Base-by-base conservation (phyloP, 2,797 vertebrate genomes). In the Danio kyathit region DNA sequence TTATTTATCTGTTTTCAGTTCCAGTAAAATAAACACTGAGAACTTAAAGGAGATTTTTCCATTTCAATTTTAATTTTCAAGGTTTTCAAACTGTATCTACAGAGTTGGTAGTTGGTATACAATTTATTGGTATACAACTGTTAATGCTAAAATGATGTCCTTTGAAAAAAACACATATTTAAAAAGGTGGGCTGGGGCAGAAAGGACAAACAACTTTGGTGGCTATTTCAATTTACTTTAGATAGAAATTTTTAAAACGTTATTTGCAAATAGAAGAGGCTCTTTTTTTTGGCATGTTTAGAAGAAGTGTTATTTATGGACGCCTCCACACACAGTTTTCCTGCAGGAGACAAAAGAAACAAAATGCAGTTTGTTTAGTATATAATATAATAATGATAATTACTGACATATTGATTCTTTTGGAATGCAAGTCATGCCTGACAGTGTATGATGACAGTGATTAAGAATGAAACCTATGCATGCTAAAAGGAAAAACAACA, bases 301-400 rank as follows among this genome's bases (percentile, higher is more conserved):
- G 21, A 38, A 12, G 29, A n/a, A 4, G 4, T n/a, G 16, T 17
- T 17, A 44, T 40, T 7, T 57, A 49, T 63, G 44, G 73, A 40
- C 74, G 46, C 91, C 91, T 69, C 92, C 90, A 76, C 88, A 88
- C 57, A 88, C 70, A 0, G 67, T 93, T 90, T 75, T 92, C 92
- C 93, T 94, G 84, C 16, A 78, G 76, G 81, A 51, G 19, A 54
- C 79, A 77, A n/a, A n/a, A 64, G 65, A 52, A 77, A 78, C 46
- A 51, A 52, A 52, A 12, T 7, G 29, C 17, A n/a, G 49, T n/a
- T 52, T 40, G 21, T 38, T 16, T 70, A 49, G 29, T 41, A 51
- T 52, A 70, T 49, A n/a, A n/a, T n/a, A n/a, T n/a, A n/a, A n/a
- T 40, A 10, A 54, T 56, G 4, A 29, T 29, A 29, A 21, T n/a